Evolutionary conservation across 2,888 invertebrate species (phyloP).

Genomic region (Ectemnius continuus): DNA sequence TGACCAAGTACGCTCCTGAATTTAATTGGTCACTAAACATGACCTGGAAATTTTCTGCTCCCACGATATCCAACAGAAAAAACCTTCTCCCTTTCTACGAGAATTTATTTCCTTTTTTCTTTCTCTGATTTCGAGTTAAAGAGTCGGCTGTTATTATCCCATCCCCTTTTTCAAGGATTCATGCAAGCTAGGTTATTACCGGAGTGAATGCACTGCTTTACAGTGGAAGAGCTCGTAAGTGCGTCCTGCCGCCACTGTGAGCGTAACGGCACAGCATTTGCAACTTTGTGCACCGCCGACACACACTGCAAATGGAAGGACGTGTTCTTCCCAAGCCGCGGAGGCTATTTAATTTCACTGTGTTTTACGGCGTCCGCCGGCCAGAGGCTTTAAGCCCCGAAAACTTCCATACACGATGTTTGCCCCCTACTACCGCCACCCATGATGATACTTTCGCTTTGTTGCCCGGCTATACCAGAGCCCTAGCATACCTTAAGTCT

Average conservation of each 20-base stretch:
- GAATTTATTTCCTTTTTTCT: too few relatives aligned
- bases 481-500: too few relatives aligned
- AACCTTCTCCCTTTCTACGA: too few relatives aligned
- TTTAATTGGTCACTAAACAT: constrained; percentile 6
- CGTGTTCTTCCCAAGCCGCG: constrained; percentile 23
- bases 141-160: too few relatives aligned
- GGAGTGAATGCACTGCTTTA: constrained; percentile 1
- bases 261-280: constrained; percentile 10
- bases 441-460: too few relatives aligned
- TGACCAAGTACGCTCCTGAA: background rate
- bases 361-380: constrained; percentile 9
- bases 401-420: background rate
- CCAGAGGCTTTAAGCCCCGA: constrained; percentile 20
- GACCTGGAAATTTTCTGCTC: too few relatives aligned
- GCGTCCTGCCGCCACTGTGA: background rate
- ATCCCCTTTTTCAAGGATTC: too few relatives aligned
- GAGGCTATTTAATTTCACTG: constrained; percentile 26
- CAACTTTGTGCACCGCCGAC: constrained; percentile 30
- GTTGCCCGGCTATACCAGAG: too few relatives aligned
- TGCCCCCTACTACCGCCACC: background rate
- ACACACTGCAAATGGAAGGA: constrained; percentile 22
- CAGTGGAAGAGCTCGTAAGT: too few relatives aligned
- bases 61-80: too few relatives aligned
- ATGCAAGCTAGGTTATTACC: too few relatives aligned
- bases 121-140: too few relatives aligned